These are phyloP conservation scores for Mya arenaria DNA, from an alignment of 1,140 invertebrate genomes.

Conservation along the genomic window DNA sequence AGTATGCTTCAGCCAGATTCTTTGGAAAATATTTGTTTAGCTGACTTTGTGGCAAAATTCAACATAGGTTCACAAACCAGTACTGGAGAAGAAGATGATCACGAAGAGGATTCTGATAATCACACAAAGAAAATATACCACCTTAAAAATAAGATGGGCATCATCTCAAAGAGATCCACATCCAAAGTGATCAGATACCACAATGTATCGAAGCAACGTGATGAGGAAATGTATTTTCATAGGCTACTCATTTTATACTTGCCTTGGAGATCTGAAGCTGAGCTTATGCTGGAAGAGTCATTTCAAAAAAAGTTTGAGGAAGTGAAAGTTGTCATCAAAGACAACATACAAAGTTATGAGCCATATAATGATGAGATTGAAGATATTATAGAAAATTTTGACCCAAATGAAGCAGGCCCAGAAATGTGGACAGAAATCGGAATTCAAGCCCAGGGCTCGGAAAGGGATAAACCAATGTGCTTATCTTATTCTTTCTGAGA, in stretches of 20 bases:
- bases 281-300: slow-evolving; percentile 25
- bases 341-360: slow-evolving; percentile 45
- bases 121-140: slow-evolving; percentile 12
- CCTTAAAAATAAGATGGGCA: slow-evolving; percentile 29
- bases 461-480: too few species aligned
- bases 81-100: slow-evolving; percentile 26
- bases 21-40: slow-evolving; percentile 34
- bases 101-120: slow-evolving; percentile 23
- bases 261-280: slow-evolving; percentile 34
- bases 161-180: slow-evolving; percentile 37
- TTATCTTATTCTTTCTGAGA: too few species aligned
- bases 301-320: slow-evolving; percentile 42
- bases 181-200: slow-evolving; percentile 44
- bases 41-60: slow-evolving; percentile 30
- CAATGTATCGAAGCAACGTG: slow-evolving; percentile 42
- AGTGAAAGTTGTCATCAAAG: slow-evolving; percentile 11
- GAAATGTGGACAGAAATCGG: slow-evolving; percentile 50
- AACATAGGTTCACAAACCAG: slow-evolving; percentile 37
- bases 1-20: slow-evolving; percentile 29
- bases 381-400: slow-evolving; percentile 37
- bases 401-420: slow-evolving; percentile 34
- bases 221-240: slow-evolving; percentile 45
- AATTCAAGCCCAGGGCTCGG: slow-evolving; percentile 44
- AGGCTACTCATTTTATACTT: slow-evolving; percentile 46
- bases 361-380: slow-evolving; percentile 48